Conservation (phyloP, 2,888 invertebrate genomes). For the Apoderus coryli region DNA sequence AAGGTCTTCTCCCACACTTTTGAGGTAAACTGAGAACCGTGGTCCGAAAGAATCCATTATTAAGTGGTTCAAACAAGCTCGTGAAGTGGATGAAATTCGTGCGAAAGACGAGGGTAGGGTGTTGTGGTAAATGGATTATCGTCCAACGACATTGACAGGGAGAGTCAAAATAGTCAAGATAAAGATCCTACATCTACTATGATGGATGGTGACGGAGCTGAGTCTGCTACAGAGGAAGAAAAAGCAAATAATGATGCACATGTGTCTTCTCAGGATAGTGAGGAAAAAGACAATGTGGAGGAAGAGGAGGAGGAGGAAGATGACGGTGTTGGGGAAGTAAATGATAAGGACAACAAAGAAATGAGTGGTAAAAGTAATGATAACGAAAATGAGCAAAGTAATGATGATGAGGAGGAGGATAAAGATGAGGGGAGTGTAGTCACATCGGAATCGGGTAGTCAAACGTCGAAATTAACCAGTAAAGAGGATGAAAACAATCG, state of each 20-base stretch:
- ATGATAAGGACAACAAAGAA: conserved; percentile 10
- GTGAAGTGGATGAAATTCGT: conserved; percentile 32
- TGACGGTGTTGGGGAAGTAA: conserved; percentile 5
- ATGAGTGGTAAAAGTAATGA: too few species aligned
- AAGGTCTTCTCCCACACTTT: too few species aligned
- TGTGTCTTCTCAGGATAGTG: conserved; percentile 16
- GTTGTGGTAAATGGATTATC: conserved; percentile 28
- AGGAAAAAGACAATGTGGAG: conserved; percentile 16
- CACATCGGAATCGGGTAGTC: conserved; percentile 16
- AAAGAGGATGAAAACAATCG: conserved; percentile 11
- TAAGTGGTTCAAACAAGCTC: too few species aligned
- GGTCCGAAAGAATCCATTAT: too few species aligned
- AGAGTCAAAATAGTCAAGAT: conserved; percentile 19
- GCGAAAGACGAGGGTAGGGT: conserved; percentile 29
- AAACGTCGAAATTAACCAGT: too few species aligned
- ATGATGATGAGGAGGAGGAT: conserved; percentile 16
- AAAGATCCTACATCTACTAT: conserved; percentile 17
- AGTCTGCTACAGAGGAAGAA: conserved; percentile 11
- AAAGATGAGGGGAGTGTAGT: conserved; percentile 10
- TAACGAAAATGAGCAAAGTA: too few species aligned
- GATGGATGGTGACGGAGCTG: conserved; percentile 23
- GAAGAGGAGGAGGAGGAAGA: conserved; percentile 12
- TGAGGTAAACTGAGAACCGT: too few species aligned
- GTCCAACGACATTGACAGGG: conserved; percentile 22
- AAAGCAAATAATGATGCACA: conserved; percentile 12